A percentile compares a stretch with the other conserved stretches of the same genome.
Conservation (phyloP, 1,140 invertebrate species). For the Sinella curviseta region DNA sequence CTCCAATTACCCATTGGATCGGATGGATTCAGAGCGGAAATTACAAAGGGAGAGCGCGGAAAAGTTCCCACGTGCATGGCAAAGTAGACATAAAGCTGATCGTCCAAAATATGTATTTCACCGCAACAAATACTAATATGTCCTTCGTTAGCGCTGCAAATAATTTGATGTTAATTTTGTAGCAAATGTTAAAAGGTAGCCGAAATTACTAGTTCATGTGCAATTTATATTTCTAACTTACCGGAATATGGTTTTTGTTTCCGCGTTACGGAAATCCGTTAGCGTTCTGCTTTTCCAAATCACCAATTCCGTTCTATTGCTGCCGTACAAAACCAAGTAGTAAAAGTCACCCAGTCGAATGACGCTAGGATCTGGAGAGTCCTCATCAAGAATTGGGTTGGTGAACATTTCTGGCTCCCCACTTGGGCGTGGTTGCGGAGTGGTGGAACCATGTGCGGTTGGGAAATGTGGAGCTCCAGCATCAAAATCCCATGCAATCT, state of each 20-base stretch:
- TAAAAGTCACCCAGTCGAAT: conserved; percentile 9
- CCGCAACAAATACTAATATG: conserved; percentile 34
- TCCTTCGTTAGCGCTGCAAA: conserved; percentile 8
- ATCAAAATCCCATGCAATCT: conserved; percentile 34
- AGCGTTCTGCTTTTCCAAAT: conserved; percentile 34
- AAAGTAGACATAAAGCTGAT: conserved; percentile 42
- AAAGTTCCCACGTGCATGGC: neutral
- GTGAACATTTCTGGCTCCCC: conserved; percentile 33
- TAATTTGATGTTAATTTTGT: too few species aligned
- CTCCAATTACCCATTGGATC: conserved; percentile 40
- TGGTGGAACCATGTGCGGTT: conserved; percentile 20
- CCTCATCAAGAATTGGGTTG: conserved; percentile 36
- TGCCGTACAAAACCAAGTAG: conserved; percentile 27
- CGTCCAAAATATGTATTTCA: conserved; percentile 36
- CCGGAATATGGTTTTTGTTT: too few species aligned
- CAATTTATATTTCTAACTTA: too few species aligned
- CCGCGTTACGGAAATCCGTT: conserved; percentile 31
- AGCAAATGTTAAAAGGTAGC: too few species aligned
- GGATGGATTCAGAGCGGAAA: conserved; percentile 33
- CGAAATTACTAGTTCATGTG: too few species aligned
- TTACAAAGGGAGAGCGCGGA: conserved; percentile 7
- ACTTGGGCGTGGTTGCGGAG: conserved; percentile 20
- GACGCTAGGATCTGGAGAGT: conserved; percentile 32
- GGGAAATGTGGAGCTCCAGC: conserved; percentile 31
- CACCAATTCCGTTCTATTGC: conserved; percentile 23